These are phyloP conservation scores for Drosophila pseudotalamancana DNA, from an alignment of 2,888 invertebrate species.

Conservation along the genomic window DNA sequence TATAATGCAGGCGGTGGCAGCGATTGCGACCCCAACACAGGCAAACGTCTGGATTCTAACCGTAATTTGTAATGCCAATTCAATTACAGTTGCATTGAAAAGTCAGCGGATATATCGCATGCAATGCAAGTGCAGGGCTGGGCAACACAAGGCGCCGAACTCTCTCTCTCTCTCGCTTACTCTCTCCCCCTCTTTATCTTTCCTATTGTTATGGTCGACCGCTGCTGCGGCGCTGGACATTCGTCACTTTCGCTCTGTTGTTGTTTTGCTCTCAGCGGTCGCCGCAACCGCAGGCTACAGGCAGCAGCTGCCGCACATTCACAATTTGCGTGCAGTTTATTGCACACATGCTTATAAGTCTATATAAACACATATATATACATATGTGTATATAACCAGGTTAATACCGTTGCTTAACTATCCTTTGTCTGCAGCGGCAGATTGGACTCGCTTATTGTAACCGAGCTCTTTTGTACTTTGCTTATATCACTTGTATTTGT, in stretches of 20 bases:
- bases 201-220: constrained; percentile 62
- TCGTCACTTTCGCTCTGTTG: constrained; percentile 42
- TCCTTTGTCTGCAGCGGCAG: constrained; percentile 65
- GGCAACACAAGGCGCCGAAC: neutral
- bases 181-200: constrained; percentile 12
- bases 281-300: constrained; percentile 9
- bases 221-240: constrained; percentile 44
- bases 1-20: constrained; percentile 62
- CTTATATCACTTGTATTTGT: constrained; percentile 61
- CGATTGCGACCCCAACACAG: constrained; percentile 18
- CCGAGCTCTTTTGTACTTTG: constrained; percentile 62
- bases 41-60: constrained; percentile 17
- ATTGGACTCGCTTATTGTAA: constrained; percentile 29
- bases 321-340: constrained; percentile 20
- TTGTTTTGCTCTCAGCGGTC: constrained; percentile 40
- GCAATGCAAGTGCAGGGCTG: constrained; percentile 25
- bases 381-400: constrained; percentile 11
- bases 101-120: constrained; percentile 40
- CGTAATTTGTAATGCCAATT: constrained; percentile 63
- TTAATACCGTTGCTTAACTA: constrained; percentile 66
- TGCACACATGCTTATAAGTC: constrained; percentile 1
- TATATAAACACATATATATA: neutral
- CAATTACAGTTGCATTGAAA: constrained; percentile 66
- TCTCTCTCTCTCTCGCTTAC: constrained; percentile 25
- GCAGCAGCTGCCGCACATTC: constrained; percentile 30